Evolutionary conservation across 2,113 vertebrate genomes (phyloP).

Genomic region (Oreochromis niloticus): DNA sequence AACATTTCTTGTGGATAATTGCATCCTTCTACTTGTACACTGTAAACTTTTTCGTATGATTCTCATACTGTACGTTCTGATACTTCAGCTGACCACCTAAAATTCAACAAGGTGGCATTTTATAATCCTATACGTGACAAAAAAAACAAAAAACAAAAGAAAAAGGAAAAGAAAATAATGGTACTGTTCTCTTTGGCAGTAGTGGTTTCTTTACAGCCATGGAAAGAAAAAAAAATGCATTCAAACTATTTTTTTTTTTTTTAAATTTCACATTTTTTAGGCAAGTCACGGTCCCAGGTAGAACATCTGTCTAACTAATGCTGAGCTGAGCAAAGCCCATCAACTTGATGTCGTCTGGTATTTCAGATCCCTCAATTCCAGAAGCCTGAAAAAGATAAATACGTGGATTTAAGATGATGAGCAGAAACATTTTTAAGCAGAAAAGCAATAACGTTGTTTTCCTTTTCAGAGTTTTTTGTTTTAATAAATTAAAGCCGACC

Average conservation of each 20-base stretch:
- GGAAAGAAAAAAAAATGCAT: conserved; percentile 75
- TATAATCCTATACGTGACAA: conserved; percentile 61
- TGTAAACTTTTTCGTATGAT: conserved; percentile 67
- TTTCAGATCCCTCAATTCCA: conserved; percentile 88
- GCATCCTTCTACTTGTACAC: conserved; percentile 55
- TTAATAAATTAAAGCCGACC: neutral
- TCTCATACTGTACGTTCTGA: conserved; percentile 39
- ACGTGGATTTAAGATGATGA: neutral
- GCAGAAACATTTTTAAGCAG: neutral
- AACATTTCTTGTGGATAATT: conserved; percentile 37
- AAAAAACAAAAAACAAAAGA: neutral
- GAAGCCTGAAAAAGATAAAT: conserved; percentile 77
- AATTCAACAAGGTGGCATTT: conserved; percentile 3
- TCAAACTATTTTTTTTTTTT: conserved; percentile 58
- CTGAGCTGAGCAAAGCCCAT: conserved; percentile 99
- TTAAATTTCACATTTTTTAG: conserved; percentile 74
- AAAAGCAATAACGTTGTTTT: neutral
- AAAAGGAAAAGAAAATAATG: neutral
- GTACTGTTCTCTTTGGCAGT: conserved; percentile 93
- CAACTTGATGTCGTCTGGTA: conserved; percentile 93
- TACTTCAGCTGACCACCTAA: conserved; percentile 23
- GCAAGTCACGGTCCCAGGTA: conserved; percentile 69
- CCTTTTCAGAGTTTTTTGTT: neutral
- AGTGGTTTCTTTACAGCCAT: conserved; percentile 88
- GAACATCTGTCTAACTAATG: conserved; percentile 85